phyloP scores from a whole-genome alignment of 2,797 vertebrate genomes.

The Geotrypetes seraphini region DNA sequence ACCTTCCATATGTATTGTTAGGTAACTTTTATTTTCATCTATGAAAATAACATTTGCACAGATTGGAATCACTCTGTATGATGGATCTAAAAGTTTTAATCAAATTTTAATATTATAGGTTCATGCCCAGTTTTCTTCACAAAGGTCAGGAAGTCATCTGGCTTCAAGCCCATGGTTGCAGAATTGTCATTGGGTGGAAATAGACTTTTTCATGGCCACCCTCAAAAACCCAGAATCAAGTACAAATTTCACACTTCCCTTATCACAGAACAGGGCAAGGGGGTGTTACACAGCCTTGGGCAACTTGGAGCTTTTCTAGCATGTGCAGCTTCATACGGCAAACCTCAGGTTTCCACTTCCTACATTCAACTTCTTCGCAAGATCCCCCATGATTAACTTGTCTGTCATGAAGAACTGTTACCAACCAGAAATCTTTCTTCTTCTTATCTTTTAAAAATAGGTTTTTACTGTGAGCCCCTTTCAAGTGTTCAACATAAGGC shows the following conservation, averaged over 20 bases:
- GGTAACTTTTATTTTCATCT: no score
- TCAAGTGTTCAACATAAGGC: constrained; percentile 73
- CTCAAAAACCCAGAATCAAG: constrained; percentile 72
- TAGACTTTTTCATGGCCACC: constrained; percentile 67
- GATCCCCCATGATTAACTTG: constrained; percentile 74
- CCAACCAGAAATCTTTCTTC: constrained; percentile 82
- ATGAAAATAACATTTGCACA: no score
- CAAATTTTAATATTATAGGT: constrained; percentile 52
- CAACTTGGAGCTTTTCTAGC: constrained; percentile 79
- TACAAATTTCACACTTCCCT: constrained; percentile 63
- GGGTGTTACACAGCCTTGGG: constrained; percentile 78
- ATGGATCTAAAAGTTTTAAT: no score
- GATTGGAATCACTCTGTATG: no score
- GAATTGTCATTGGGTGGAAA: constrained; percentile 86
- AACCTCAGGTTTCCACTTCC: constrained; percentile 82
- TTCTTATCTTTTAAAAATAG: constrained; percentile 92
- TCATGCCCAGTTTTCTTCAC: constrained; percentile 77
- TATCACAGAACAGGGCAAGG: constrained; percentile 76
- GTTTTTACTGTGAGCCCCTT: constrained; percentile 79
- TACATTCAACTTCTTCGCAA: constrained; percentile 76
- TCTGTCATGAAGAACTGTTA: constrained; percentile 70
- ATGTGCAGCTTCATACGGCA: constrained; percentile 73
- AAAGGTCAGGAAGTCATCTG: constrained; percentile 72
- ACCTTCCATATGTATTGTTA: no score
- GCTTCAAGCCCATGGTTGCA: constrained; percentile 76